Evolutionary conservation across 2,113 vertebrate species (phyloP), one percentile per base, ranked within the genome.

Genomic region (Lycocorax pyrrhopterus): DNA sequence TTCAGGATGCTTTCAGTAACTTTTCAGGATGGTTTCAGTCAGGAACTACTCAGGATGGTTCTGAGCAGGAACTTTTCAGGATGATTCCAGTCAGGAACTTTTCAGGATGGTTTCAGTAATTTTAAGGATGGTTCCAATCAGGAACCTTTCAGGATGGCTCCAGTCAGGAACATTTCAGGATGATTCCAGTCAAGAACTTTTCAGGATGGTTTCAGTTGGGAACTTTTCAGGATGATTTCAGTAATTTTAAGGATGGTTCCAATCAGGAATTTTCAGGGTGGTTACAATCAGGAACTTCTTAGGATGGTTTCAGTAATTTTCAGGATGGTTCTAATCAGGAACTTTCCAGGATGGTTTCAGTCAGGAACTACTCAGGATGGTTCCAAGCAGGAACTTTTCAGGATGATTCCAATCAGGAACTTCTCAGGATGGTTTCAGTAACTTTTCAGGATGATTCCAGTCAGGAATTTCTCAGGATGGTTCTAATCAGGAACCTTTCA

Each of bases 61-160:
- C 1, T 33, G 27, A 5, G 4, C 2, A 6, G 9, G 10, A 90
- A n/a, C 8, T 41, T 32, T 37, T 88, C 27, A 22, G 19, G 39
- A 43, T 43, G 29, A 13, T 64, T 43, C 3, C 19, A 18, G 5
- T 13, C 26, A 41, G 17, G 25, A 74, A n/a, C 1, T 29, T 49
- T 1, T 20, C 17, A n/a, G 29, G 35, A 43, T 78, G 30, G 17
- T 0, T n/a, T n/a, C 3, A 29, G 23, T 4, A 47, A 19, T 60
- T 60, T 0, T 13, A 17, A 37, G 27, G 27, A 26, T 10, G 14
- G 10, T 30, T 51, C 13, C 27, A 10, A 1, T 5, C 1, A 2
- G 30, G 63, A 39, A 93, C 35, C 35, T 26, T 53, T 89, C 25
- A 19, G 44, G 44, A 27, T 35, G 12, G 25, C 16, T 69, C 4